Base-by-base conservation (phyloP, 2,888 invertebrate genomes). In the Hartigia nigra region DNA sequence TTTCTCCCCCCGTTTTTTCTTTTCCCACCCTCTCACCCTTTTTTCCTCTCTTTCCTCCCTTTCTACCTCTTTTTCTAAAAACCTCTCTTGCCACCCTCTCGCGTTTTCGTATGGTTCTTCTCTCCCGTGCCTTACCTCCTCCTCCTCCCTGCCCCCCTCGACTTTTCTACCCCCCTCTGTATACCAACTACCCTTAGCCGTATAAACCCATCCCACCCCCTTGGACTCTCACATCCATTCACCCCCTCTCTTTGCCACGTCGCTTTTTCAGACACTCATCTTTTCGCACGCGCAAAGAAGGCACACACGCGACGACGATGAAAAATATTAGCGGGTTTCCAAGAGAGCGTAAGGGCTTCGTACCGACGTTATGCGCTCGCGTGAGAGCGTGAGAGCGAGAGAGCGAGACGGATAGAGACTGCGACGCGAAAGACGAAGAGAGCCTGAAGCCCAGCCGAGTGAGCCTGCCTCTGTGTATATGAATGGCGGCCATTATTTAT, bases 1-100 rank as follows among this genome's bases (percentile, higher is more conserved):
- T 36, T 35, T 80, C 74, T 3, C 39, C 77, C 70, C 77, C 77
- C n/a, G n/a, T n/a, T n/a, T 78, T 78, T 79, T 79, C 70, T 75
- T 12, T 74, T 75, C 37, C 69, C 72, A 55, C 55, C 76, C 70
- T 70, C 39, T 39, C 55, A 36, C 69, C 75, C 36, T 69, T 77
- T 74, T 74, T 31, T 35, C 39, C 23, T 12, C 14, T 69, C 12
- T n/a, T 69, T 69, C 39, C 23, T 12, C 14, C 77, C 12, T n/a
- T 69, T 69, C 55, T 55, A 14, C 34, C 11, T 75, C 69, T n/a
- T 70, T 75, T 69, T 74, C 34, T 14, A 55, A 55, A 55, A 55
- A 31, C 34, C 39, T 69, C 69, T 76, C 34, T 76, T 14, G 31
- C 39, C 76, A n/a, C 76, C 37, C 55, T 31, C 31, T 76, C 32